These are phyloP conservation scores for Sipha flava DNA, from an alignment of 1,140 invertebrate genomes.

Conservation along the genomic window DNA sequence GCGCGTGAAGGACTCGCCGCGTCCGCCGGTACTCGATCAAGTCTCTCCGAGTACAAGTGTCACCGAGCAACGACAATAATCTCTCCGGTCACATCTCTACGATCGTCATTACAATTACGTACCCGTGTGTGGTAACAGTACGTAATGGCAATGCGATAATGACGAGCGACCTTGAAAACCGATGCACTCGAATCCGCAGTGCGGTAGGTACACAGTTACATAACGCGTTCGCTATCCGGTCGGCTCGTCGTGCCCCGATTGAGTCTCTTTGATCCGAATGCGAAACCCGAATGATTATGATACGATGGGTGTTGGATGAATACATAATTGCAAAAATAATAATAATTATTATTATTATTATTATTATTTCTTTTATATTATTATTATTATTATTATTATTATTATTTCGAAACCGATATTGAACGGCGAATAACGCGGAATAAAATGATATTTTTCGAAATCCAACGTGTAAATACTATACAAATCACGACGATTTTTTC, in stretches of 20 bases:
- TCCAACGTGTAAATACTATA: not conserved
- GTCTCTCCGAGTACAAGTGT: not conserved
- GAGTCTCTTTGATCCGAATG: not conserved
- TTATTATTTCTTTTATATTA: not conserved
- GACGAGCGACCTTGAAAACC: not conserved
- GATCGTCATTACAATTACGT: not conserved
- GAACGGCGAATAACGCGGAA: not conserved
- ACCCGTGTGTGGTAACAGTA: not conserved
- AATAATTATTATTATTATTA: not conserved
- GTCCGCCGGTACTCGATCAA: not conserved
- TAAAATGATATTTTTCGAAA: not conserved
- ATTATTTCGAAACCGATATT: not conserved
- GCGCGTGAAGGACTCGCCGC: too few species aligned
- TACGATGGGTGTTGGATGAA: too few species aligned
- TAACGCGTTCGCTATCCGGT: not conserved
- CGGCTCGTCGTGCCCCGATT: not conserved
- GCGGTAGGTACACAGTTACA: not conserved
- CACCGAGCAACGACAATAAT: not conserved
- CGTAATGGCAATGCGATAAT: not conserved
- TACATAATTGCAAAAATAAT: too few species aligned
- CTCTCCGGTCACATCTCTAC: too few species aligned
- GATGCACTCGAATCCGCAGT: not conserved
- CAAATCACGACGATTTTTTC: slow-evolving; percentile 9
- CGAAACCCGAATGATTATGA: not conserved
- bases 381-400: not conserved